Evolutionary conservation across 2,797 vertebrate species (phyloP).

Genomic region (Gymnopithys bicolor): DNA sequence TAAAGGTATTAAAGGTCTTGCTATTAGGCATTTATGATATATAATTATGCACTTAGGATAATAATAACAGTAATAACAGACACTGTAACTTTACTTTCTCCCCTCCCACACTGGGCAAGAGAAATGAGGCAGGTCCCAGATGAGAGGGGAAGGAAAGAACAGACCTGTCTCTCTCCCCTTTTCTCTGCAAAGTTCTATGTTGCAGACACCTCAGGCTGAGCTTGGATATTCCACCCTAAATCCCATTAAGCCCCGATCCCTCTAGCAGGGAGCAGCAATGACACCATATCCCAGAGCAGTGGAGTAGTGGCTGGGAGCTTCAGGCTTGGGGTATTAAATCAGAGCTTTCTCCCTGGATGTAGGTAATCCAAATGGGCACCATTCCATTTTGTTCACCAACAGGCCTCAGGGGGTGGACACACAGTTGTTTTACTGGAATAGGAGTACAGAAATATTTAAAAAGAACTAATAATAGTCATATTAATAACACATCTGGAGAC

Average conservation of each 20-base stretch:
- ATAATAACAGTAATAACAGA: background rate
- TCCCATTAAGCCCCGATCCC: conserved; percentile 35
- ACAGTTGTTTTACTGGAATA: background rate
- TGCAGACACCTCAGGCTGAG: conserved; percentile 36
- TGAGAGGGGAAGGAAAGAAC: background rate
- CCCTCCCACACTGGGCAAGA: background rate
- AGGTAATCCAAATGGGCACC: conserved; percentile 44
- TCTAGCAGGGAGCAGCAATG: background rate
- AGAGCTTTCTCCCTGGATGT: background rate
- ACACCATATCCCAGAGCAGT: conserved; percentile 12
- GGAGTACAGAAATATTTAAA: background rate
- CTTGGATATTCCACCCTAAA: conserved; percentile 57
- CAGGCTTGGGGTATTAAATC: background rate
- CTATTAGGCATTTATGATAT: background rate
- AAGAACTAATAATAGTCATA: conserved; percentile 24
- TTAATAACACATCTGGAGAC: conserved; percentile 34
- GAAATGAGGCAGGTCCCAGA: background rate
- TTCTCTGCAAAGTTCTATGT: background rate
- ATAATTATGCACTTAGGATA: background rate
- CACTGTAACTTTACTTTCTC: background rate
- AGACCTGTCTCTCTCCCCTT: background rate
- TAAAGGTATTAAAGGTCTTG: background rate
- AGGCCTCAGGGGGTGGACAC: background rate
- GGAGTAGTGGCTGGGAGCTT: background rate
- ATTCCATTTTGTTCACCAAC: conserved; percentile 34